These are phyloP conservation scores for Porites lobata DNA, from an alignment of 92 coral and sea anemone genomes.

Conservation along the genomic window DNA sequence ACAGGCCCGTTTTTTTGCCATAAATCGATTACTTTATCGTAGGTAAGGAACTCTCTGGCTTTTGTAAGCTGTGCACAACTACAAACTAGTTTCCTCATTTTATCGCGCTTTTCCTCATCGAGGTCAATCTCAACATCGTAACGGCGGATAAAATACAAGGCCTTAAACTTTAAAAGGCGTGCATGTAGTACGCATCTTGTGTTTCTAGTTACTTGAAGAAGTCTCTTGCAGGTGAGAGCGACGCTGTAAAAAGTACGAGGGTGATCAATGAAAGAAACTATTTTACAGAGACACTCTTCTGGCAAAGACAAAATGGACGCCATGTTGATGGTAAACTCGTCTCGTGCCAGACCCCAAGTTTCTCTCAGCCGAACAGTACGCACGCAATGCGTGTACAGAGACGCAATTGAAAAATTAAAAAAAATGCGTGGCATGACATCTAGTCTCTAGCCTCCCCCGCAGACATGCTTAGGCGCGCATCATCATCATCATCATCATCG, in stretches of 20 bases:
- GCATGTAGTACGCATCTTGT: constrained; percentile 30
- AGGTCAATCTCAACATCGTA: constrained; percentile 11
- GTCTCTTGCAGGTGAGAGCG: constrained; percentile 51
- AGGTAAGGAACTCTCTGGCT: constrained; percentile 10
- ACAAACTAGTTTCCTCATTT: constrained; percentile 13
- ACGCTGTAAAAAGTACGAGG: constrained; percentile 35
- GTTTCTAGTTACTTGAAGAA: constrained; percentile 32
- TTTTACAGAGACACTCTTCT: constrained; percentile 57
- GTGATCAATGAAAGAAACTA: constrained; percentile 38
- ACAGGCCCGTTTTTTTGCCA: constrained; percentile 81
- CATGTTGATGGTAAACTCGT: neutral
- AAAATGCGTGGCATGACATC: no score
- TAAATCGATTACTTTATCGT: constrained; percentile 43
- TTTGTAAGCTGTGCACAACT: constrained; percentile 13
- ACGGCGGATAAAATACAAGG: constrained; percentile 50
- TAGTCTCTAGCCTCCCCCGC: no score
- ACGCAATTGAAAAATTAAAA: no score
- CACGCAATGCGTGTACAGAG: no score
- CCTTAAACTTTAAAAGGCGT: constrained; percentile 41
- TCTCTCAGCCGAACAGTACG: no score
- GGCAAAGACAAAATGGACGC: constrained; percentile 51
- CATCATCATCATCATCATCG: no score
- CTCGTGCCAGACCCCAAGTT: no score
- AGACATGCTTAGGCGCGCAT: no score
- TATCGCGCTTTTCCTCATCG: neutral